Conservation (phyloP, 2,888 invertebrate genomes). For the Galerucella calmariensis region DNA sequence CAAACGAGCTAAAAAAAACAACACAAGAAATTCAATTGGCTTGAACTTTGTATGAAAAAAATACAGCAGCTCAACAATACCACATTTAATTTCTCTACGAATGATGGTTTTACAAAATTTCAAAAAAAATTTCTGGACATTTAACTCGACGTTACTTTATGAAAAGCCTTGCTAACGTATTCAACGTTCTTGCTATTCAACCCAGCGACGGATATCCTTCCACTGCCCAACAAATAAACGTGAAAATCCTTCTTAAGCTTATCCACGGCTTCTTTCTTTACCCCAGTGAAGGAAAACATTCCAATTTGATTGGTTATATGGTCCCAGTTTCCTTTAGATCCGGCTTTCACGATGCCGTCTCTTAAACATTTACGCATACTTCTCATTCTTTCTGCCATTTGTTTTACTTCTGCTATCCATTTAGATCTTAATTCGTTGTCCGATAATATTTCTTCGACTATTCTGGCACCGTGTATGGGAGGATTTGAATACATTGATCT, state of each 20-base stretch:
- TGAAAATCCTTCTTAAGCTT: slow-evolving; percentile 71
- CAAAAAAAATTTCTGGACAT: neutral
- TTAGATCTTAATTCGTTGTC: slow-evolving; percentile 65
- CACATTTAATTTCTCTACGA: neutral
- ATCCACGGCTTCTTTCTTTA: slow-evolving; percentile 69
- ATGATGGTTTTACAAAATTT: neutral
- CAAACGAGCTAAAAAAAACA: too few relatives aligned
- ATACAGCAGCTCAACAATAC: too few relatives aligned
- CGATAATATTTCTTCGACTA: slow-evolving; percentile 70
- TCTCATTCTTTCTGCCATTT: slow-evolving; percentile 36
- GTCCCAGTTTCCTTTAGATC: slow-evolving; percentile 71
- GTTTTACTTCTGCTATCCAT: slow-evolving; percentile 70
- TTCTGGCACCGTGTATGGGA: slow-evolving; percentile 73
- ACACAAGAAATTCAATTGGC: too few relatives aligned
- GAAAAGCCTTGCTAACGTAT: slow-evolving; percentile 73
- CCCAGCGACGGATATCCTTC: slow-evolving; percentile 75
- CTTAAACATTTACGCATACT: slow-evolving; percentile 69
- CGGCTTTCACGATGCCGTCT: slow-evolving; percentile 70
- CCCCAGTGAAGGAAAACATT: slow-evolving; percentile 78
- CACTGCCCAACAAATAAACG: slow-evolving; percentile 74
- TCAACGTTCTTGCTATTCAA: slow-evolving; percentile 73
- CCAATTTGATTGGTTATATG: slow-evolving; percentile 78
- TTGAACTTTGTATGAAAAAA: too few relatives aligned
- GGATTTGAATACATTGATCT: slow-evolving; percentile 76
- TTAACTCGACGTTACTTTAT: slow-evolving; percentile 66